Percentiles rank a stretch among this genome's conserved stretches.
phyloP scores from a whole-genome alignment of 2,113 vertebrate genomes.

The Riparia riparia region DNA sequence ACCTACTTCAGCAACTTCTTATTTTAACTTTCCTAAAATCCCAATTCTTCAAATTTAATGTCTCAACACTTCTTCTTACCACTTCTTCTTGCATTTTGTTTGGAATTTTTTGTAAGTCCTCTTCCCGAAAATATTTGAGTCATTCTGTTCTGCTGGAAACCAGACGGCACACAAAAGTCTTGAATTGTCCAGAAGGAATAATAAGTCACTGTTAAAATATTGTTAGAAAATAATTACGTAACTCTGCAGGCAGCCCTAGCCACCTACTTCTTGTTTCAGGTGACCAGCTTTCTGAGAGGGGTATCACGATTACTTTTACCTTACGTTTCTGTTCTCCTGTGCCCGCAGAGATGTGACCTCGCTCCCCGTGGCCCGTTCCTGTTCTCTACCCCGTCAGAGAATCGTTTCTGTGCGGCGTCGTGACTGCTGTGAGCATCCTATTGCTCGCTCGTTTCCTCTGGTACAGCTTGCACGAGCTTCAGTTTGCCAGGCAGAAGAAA shows the following conservation, averaged over 20 bases:
- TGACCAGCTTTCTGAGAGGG: neutral
- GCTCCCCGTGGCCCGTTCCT: accelerated
- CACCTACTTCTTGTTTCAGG: neutral
- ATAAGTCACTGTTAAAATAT: neutral
- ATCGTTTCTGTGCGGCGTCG: accelerated
- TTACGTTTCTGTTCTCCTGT: neutral
- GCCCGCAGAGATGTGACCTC: accelerated
- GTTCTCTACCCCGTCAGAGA: accelerated
- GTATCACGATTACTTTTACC: accelerated
- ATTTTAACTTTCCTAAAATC: too few relatives aligned
- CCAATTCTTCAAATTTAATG: too few relatives aligned
- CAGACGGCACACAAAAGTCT: neutral
- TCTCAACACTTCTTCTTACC: neutral
- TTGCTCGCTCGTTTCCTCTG: neutral
- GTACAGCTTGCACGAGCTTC: neutral
- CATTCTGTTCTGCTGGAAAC: accelerated
- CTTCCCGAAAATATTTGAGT: neutral
- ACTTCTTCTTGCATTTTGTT: neutral
- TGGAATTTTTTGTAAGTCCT: neutral
- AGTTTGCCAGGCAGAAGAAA: neutral
- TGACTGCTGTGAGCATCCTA: accelerated
- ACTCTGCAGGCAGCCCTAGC: neutral
- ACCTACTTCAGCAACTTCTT: too few relatives aligned
- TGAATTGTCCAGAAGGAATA: neutral
- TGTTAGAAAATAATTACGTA: neutral